phyloP scores from a whole-genome alignment of 1,140 invertebrate species.

The Meteorus sp. region DNA sequence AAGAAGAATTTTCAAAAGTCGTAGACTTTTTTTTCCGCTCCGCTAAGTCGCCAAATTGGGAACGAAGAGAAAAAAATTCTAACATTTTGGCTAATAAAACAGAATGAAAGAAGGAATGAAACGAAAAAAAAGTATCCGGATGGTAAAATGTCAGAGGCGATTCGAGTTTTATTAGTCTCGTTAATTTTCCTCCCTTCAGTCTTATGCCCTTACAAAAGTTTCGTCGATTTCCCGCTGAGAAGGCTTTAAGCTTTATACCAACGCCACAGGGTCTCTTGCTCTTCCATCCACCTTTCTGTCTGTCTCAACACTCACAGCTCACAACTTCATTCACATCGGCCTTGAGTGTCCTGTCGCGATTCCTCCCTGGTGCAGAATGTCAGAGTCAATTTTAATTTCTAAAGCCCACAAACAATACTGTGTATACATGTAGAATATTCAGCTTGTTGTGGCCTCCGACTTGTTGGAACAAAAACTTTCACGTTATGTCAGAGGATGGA shows the following conservation, averaged over 20 bases:
- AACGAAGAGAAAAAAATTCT: slow-evolving; percentile 3
- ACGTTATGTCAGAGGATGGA: too few species aligned
- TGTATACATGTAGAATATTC: too few species aligned
- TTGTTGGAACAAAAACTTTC: too few species aligned
- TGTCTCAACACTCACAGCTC: too few species aligned
- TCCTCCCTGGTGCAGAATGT: too few species aligned
- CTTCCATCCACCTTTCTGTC: not conserved
- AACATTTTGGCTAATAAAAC: slow-evolving; percentile 19
- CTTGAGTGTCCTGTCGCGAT: too few species aligned
- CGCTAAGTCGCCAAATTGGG: slow-evolving; percentile 8
- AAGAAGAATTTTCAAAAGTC: too few species aligned
- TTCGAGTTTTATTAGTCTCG: slow-evolving; percentile 29
- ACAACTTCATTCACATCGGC: not conserved
- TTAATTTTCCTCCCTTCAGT: slow-evolving; percentile 26
- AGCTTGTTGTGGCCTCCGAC: too few species aligned
- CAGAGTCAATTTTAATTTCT: too few species aligned
- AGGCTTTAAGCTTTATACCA: slow-evolving; percentile 21
- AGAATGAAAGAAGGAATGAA: too few species aligned
- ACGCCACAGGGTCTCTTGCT: not conserved
- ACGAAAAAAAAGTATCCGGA: slow-evolving; percentile 17
- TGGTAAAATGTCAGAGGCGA: slow-evolving; percentile 24
- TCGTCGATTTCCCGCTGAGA: slow-evolving; percentile 26
- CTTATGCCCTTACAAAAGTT: slow-evolving; percentile 27
- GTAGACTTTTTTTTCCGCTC: too few species aligned
- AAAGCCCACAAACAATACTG: too few species aligned